These are phyloP conservation scores for Leptonema lineaticorne DNA, from an alignment of 1,140 invertebrate genomes.

Conservation along the genomic window DNA sequence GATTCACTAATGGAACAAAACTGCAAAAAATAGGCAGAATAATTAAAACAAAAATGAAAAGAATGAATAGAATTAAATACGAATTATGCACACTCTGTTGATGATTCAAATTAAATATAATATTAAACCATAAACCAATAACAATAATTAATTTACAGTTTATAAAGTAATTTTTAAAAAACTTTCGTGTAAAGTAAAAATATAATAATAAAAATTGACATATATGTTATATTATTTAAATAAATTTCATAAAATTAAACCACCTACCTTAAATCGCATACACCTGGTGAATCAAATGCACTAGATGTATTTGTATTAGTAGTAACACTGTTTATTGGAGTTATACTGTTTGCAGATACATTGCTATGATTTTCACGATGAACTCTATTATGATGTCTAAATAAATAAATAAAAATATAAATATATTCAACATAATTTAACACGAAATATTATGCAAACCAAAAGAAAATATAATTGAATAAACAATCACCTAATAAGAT, in stretches of 20 bases:
- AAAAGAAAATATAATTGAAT: no score
- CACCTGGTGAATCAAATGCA: conserved; percentile 53
- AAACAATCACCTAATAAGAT: conserved; percentile 62
- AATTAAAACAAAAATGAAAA: background rate
- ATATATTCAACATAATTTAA: background rate
- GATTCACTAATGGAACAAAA: conserved; percentile 56
- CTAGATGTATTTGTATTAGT: conserved; percentile 50
- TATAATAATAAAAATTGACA: background rate
- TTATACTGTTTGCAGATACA: conserved; percentile 55
- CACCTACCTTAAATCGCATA: conserved; percentile 54
- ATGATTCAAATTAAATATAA: background rate
- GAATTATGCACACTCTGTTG: background rate
- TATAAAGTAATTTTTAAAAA: no score
- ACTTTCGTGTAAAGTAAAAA: no score
- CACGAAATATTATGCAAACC: no score
- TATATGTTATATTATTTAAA: background rate
- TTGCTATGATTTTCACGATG: conserved; percentile 62
- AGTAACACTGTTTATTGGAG: conserved; percentile 51
- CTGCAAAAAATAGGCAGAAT: conserved; percentile 46
- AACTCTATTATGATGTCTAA: conserved; percentile 66
- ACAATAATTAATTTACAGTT: no score
- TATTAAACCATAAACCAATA: no score
- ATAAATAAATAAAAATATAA: conserved; percentile 8
- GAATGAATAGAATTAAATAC: background rate
- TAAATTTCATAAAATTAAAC: background rate